A percentile compares a stretch with the other conserved stretches of the same genome.
phyloP scores from a whole-genome alignment of 2,797 vertebrate species.

The Rhabdophis nuchalis region DNA sequence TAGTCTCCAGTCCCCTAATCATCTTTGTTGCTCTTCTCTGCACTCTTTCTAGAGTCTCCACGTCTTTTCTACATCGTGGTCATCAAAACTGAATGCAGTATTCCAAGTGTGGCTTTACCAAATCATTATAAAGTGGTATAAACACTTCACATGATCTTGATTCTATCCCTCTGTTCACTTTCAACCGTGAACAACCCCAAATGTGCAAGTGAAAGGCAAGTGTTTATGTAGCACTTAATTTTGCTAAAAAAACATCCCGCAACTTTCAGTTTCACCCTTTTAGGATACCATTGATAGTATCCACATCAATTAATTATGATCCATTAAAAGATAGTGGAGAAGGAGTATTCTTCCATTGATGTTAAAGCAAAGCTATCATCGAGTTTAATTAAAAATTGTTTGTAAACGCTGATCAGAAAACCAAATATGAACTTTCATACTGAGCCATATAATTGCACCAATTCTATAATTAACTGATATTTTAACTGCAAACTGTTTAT shows the following conservation, averaged over 20 bases:
- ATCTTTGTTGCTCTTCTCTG: too few species aligned
- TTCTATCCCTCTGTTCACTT: too few species aligned
- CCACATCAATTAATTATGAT: not conserved
- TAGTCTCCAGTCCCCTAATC: too few species aligned
- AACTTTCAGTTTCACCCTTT: not conserved
- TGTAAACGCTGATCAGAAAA: constrained; percentile 17
- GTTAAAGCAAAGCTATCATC: constrained; percentile 9
- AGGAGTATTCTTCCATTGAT: not conserved
- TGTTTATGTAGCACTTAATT: not conserved
- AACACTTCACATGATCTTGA: too few species aligned
- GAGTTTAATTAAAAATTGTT: constrained; percentile 33
- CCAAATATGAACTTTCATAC: constrained; percentile 29
- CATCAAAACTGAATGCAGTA: too few species aligned
- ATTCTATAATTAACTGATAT: constrained; percentile 36
- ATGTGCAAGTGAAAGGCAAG: not conserved
- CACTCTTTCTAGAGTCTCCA: too few species aligned
- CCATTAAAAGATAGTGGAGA: not conserved
- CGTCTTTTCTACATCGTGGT: too few species aligned
- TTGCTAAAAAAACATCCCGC: not conserved
- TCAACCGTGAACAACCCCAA: not conserved
- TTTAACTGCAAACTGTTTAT: constrained; percentile 33
- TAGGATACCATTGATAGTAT: not conserved
- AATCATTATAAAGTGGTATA: too few species aligned
- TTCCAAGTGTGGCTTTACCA: too few species aligned
- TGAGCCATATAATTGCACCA: constrained; percentile 28